Percentiles rank a stretch among this genome's conserved stretches.
These are phyloP conservation scores for Speoplatyrhinus poulsoni DNA, from an alignment of 2,113 vertebrate species.

Conservation along the genomic window DNA sequence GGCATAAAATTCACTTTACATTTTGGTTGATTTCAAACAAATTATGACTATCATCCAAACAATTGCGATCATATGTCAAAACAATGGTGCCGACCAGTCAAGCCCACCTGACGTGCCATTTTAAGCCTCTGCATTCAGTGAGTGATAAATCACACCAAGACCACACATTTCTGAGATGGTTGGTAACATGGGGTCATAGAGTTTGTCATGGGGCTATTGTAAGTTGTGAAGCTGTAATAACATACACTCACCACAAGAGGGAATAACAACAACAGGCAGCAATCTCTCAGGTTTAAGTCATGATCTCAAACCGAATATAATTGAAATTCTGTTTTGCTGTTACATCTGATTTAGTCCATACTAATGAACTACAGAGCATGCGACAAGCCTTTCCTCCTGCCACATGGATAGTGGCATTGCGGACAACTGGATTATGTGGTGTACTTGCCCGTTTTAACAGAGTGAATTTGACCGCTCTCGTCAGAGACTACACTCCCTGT, in stretches of 20 bases:
- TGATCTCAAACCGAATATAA: no score
- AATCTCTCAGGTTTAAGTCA: no score
- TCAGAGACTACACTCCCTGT: not conserved
- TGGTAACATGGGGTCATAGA: constrained; percentile 32
- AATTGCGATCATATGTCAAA: no score
- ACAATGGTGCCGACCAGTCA: no score
- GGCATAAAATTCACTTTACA: no score
- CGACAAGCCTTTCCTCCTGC: no score
- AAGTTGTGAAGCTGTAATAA: constrained; percentile 23
- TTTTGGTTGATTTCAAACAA: no score
- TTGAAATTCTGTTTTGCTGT: no score
- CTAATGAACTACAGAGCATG: no score
- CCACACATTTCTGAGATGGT: constrained; percentile 53
- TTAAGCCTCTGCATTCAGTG: constrained; percentile 29
- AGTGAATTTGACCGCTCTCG: not conserved
- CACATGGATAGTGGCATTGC: no score
- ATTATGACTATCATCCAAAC: no score
- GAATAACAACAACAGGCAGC: constrained; percentile 22
- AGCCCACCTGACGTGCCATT: constrained; percentile 24
- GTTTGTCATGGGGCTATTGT: constrained; percentile 42
- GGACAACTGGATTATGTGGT: not conserved
- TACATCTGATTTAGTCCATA: no score
- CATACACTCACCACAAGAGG: constrained; percentile 51
- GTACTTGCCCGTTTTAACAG: not conserved
- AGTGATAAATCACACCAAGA: constrained; percentile 51